These are phyloP conservation scores for Microcebus tavaratra DNA, from an alignment of 2,113 vertebrate genomes.

Conservation along the genomic window DNA sequence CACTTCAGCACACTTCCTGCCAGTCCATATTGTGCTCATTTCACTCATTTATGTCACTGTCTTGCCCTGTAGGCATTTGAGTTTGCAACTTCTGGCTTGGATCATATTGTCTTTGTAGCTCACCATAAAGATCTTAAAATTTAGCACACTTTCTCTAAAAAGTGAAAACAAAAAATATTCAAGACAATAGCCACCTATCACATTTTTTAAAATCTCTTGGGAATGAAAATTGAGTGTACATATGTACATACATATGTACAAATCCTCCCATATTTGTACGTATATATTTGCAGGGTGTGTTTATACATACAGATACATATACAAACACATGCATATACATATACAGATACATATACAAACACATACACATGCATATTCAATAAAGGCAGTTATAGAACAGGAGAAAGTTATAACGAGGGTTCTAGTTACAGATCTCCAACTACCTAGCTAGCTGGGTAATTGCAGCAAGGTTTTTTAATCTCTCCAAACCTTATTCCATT, in stretches of 20 bases:
- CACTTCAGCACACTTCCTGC: background rate
- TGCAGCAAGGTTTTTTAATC: background rate
- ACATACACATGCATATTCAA: background rate
- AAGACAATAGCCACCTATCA: background rate
- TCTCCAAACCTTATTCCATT: background rate
- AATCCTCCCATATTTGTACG: background rate
- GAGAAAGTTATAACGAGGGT: background rate
- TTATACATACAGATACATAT: background rate
- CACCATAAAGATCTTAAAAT: conserved; percentile 38
- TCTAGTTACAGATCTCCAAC: background rate
- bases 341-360: background rate
- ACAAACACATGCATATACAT: background rate
- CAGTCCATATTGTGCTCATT: background rate
- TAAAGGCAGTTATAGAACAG: background rate
- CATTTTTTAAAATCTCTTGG: background rate
- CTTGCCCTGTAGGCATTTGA: background rate
- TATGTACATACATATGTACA: background rate
- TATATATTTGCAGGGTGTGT: too few relatives aligned
- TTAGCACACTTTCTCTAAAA: background rate
- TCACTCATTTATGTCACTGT: background rate
- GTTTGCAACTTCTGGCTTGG: conserved; percentile 2
- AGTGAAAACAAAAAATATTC: conserved; percentile 5
- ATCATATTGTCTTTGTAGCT: conserved; percentile 33
- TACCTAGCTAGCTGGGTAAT: background rate
- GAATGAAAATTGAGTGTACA: background rate